Base-by-base conservation (phyloP, 2,888 invertebrate species). In the Eilema sororculum region DNA sequence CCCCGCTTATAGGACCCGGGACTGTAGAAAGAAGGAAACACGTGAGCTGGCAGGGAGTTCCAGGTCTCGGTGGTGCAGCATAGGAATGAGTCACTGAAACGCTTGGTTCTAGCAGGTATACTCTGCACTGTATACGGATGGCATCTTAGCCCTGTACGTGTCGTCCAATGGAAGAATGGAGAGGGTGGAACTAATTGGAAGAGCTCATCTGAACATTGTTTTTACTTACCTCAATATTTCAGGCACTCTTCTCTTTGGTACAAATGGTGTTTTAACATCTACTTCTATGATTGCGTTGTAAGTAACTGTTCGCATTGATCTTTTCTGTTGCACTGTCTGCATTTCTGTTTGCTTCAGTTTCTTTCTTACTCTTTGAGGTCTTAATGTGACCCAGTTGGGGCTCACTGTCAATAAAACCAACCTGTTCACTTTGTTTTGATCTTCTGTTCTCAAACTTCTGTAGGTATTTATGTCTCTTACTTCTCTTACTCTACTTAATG, bases 221-320 rank as follows among this genome's bases (percentile, higher is more conserved):
- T n/a, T 28, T 37, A 25, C 41, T 41, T 63, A 63, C 63, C 28
- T 52, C 16, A 41, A n/a, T 12, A 13, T 6, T 13, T 52, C 22
- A 22, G 52, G 22, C 8, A 30, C 22, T 13, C 52, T 30, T 0
- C 12, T 30, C 22, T 64, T 57, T 0, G 57, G 37, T 8, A 65
- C 20, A 37, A 57, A 37, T 0, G 57, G 24, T 57, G 9, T 65
- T 22, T 24, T 30, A 22, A 52, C 33, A 30, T 57, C 57, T 9
- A 65, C 30, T 65, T 65, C 65, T 33, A 65, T 65, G 24, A 65
- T 56, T 0, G 22, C 5, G 9, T 65, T 65, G 6, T 16, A 13
- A n/a, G 65, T 57, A 24, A 24, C 24, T 57, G 52, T 16, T 13
- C 20, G 12, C 8, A 37, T n/a, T 12, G 9, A 20, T 16, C 13